Evolutionary conservation across 2,888 invertebrate genomes (phyloP).

Genomic region (Lepidocyrtinus sp.): DNA sequence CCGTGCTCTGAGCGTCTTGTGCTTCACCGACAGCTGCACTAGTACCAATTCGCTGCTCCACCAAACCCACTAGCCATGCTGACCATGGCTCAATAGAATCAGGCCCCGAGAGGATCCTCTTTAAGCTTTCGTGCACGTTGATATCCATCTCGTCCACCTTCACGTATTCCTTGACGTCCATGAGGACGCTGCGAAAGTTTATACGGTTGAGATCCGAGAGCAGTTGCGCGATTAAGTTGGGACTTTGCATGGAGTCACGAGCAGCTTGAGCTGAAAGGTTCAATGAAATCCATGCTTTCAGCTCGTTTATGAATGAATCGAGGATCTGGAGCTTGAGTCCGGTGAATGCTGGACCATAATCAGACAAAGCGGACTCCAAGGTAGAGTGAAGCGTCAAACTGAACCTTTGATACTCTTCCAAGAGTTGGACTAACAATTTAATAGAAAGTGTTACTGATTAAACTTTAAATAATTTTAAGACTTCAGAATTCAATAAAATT

Average conservation of each 20-base stretch:
- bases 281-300: constrained; percentile 42
- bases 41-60: constrained; percentile 42
- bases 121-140: constrained; percentile 49
- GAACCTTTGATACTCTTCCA: constrained; percentile 47
- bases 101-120: constrained; percentile 42
- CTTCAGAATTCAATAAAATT: no score
- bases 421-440: constrained; percentile 40
- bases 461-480: no score
- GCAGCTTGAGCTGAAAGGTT: constrained; percentile 39
- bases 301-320: constrained; percentile 35
- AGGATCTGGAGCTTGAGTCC: constrained; percentile 33
- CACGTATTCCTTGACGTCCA: constrained; percentile 49
- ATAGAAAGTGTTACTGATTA: no score
- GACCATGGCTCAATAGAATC: constrained; percentile 55
- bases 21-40: constrained; percentile 28
- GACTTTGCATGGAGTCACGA: constrained; percentile 49
- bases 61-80: constrained; percentile 45
- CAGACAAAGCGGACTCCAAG: background rate
- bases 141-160: constrained; percentile 51
- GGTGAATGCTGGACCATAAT: constrained; percentile 26
- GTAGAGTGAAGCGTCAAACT: background rate
- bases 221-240: constrained; percentile 45
- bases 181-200: constrained; percentile 40
- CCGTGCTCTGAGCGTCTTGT: constrained; percentile 35
- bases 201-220: constrained; percentile 50